A percentile compares a stretch with the other conserved stretches of the same genome.
Conservation (phyloP, 2,797 vertebrate species). For the Liparis tanakae region DNA sequence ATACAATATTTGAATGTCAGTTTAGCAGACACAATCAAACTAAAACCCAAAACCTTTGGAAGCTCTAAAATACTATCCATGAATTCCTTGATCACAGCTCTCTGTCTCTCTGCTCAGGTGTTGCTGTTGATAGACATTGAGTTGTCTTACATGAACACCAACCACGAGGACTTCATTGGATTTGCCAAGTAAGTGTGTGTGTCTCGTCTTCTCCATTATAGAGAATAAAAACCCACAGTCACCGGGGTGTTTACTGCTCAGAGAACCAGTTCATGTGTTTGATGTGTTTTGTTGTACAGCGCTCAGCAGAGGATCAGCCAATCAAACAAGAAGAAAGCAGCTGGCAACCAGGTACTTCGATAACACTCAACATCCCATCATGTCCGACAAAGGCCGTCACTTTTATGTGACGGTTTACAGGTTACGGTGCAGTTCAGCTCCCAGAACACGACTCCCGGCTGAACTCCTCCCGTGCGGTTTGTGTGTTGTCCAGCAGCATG, state of each 20-base stretch:
- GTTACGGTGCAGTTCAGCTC: not conserved
- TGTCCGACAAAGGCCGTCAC: not conserved
- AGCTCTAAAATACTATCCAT: not conserved
- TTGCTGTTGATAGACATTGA: constrained; percentile 98
- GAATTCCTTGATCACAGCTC: not conserved
- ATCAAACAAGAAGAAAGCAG: constrained; percentile 95
- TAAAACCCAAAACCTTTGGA: not conserved
- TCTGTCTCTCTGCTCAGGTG: constrained; percentile 80
- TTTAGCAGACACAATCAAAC: not conserved
- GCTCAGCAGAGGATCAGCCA: constrained; percentile 97
- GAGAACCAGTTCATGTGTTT: not conserved
- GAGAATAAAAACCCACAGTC: not conserved
- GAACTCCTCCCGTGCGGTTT: constrained; percentile 31
- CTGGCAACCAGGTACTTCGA: constrained; percentile 93
- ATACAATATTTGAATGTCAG: not conserved
- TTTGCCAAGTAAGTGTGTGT: constrained; percentile 93
- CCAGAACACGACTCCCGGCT: constrained; percentile 16
- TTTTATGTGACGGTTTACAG: constrained; percentile 1
- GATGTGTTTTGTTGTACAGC: constrained; percentile 73
- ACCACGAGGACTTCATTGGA: constrained; percentile 98
- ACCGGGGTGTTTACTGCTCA: not conserved
- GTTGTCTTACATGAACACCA: constrained; percentile 98
- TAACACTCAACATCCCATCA: constrained; percentile 3
- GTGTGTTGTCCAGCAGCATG: constrained; percentile 25
- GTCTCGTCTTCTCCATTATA: not conserved